Evolutionary conservation across 2,888 invertebrate species (phyloP), one percentile per base, ranked within the genome.

Genomic region (Neuroscelio doddi): DNA sequence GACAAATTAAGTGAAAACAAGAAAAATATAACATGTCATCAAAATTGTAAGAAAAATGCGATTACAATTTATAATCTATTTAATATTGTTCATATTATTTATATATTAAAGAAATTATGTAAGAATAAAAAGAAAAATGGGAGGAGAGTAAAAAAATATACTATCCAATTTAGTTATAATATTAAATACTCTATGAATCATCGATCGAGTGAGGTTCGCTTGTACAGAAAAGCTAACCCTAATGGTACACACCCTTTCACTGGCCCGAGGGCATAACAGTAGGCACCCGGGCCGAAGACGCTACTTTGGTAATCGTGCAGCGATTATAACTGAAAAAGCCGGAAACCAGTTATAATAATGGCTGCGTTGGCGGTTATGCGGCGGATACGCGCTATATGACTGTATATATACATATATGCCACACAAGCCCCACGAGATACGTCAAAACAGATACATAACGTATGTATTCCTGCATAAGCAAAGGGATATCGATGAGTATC

Each of bases 281-380:
- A 81, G 81, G 81, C 79, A 78, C 70, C 74, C 76, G 75, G 72
- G 69, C 72, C 75, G 73, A 76, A 76, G 76, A 80, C 76, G 80
- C 74, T 77, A 77, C 78, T 80, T 77, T 73, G 76, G 78, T 82
- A 82, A 80, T 82, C 74, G 77, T 63, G 66, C 63, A 70, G 65
- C 77, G 80, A 82, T 82, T 82, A 82, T 82, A 77, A 81, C 80
- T 76, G 79, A 81, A 81, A 83, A 82, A 81, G 80, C 82, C 82
- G 82, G 82, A 82, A 82, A 83, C 80, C 80, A 81, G 80, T 82
- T 82, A 79, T 79, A 76, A 73, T 71, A 73, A 72, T 63, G 47
- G 69, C 72, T 71, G 68, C 72, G 76, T 71, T 69, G 71, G 72
- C 75, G 73, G 75, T 76, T 78, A 76, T 75, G 69, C 71, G 71